Conservation (phyloP, 2,888 invertebrate species). For the Cantharis rustica region DNA sequence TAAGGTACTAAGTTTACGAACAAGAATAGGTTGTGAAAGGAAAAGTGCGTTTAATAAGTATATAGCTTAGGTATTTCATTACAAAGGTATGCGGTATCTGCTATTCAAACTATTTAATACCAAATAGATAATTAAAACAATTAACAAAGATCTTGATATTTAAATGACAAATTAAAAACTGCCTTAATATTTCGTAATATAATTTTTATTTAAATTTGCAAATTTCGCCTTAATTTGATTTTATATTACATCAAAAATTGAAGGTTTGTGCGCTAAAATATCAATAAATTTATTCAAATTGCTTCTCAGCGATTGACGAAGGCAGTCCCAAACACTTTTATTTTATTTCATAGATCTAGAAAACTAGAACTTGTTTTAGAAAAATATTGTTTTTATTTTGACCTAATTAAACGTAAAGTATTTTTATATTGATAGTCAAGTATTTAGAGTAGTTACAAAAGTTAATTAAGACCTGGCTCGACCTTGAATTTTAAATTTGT, state of each 20-base stretch:
- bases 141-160: neutral
- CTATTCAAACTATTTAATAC: neutral
- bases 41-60: neutral
- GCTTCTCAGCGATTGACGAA: neutral
- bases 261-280: neutral
- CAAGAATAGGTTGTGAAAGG: neutral
- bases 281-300: neutral
- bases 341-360: neutral
- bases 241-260: neutral
- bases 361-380: neutral
- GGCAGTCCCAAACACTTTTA: neutral
- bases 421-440: neutral
- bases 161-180: neutral
- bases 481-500: neutral
- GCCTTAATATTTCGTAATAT: neutral
- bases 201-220: neutral
- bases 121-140: neutral
- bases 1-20: neutral
- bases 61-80: neutral
- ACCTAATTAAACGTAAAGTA: neutral
- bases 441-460: neutral
- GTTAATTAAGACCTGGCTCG: neutral
- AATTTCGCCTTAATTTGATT: neutral
- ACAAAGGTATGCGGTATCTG: neutral
- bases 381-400: neutral